Conservation (phyloP, 2,797 vertebrate genomes). For the Acrossocheilus wenchowensis region DNA sequence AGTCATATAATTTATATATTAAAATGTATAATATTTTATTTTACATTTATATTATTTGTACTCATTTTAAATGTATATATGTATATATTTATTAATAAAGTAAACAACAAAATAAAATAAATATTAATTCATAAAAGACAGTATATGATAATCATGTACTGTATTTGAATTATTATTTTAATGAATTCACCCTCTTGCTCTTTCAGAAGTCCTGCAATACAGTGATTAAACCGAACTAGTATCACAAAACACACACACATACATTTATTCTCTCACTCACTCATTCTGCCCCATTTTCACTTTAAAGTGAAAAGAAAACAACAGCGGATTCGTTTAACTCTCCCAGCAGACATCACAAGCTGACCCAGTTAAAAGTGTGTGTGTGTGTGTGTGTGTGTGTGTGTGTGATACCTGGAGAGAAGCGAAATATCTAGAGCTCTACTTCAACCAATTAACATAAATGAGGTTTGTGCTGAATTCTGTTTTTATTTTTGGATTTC, state of each 20-base stretch:
- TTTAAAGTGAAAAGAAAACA: slow-evolving; percentile 33
- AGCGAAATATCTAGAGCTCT: not conserved
- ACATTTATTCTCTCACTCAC: slow-evolving; percentile 1
- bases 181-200: not conserved
- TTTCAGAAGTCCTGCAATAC: not conserved
- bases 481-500: slow-evolving; percentile 22
- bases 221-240: not conserved
- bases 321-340: slow-evolving; percentile 1
- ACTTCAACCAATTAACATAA: slow-evolving; percentile 27
- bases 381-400: not conserved
- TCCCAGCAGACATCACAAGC: slow-evolving; percentile 17
- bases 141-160: not conserved
- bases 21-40: not conserved
- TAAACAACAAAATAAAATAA: not conserved
- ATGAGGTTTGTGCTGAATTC: slow-evolving; percentile 3
- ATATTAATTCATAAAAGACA: not conserved
- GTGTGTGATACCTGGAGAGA: slow-evolving; percentile 14
- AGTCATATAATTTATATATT: no score
- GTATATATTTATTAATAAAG: no score
- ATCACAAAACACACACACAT: not conserved
- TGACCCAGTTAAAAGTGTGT: slow-evolving; percentile 44
- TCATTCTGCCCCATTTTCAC: not conserved
- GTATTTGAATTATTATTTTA: not conserved
- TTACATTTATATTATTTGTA: not conserved
- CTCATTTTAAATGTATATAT: no score